Percentiles rank a stretch among this genome's conserved stretches.
Conservation (phyloP, 2,888 invertebrate genomes). For the Lydus trimaculatus region DNA sequence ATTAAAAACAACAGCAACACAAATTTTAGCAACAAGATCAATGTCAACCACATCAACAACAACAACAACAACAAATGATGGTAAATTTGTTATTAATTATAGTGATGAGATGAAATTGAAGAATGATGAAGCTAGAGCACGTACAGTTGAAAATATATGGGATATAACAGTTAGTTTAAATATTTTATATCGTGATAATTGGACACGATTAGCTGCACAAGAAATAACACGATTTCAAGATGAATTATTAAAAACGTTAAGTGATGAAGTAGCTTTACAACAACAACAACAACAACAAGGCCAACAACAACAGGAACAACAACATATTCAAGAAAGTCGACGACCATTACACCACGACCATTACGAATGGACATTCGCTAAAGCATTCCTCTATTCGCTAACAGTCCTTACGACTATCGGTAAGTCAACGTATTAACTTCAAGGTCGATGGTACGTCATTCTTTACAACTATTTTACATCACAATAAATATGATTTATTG, state of each 20-base stretch:
- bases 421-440: conserved; percentile 61
- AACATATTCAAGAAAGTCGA: conserved; percentile 61
- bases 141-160: conserved; percentile 89
- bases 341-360: conserved; percentile 48
- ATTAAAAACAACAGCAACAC: conserved; percentile 42
- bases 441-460: background rate
- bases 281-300: background rate
- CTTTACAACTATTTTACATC: too few relatives aligned
- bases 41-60: conserved; percentile 51
- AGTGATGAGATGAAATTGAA: conserved; percentile 58
- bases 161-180: conserved; percentile 87
- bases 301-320: conserved; percentile 48
- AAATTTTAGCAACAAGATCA: conserved; percentile 67
- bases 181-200: conserved; percentile 85
- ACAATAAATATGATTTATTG: too few relatives aligned
- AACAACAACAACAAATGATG: conserved; percentile 54
- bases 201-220: conserved; percentile 82
- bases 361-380: conserved; percentile 87
- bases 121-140: conserved; percentile 68
- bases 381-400: conserved; percentile 92
- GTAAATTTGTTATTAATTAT: conserved; percentile 51
- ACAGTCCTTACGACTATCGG: conserved; percentile 93
- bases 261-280: conserved; percentile 71
- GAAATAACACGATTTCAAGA: conserved; percentile 79
- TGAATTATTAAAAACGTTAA: conserved; percentile 79